Base-by-base conservation (phyloP, 1,140 invertebrate species). In the Carcinoscorpius rotundicauda region DNA sequence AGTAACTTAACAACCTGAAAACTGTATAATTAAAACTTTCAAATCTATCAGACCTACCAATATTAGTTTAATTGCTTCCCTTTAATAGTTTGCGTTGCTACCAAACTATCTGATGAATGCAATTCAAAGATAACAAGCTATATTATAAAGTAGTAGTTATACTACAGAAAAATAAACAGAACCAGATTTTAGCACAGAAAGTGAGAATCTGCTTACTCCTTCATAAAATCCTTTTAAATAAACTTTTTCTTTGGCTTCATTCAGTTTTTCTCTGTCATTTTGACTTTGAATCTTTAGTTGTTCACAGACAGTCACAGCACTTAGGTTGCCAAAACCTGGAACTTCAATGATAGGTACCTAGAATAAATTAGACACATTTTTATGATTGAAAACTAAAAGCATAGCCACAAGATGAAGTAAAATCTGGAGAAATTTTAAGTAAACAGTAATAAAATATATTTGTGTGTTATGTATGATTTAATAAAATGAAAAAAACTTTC, bases 171-270 rank as follows among this genome's bases (percentile, higher is more conserved):
- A 29, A 29, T 29, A 29, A 29, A 29, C 29, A 29, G 29, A 63
- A 62, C 49, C 11, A 58, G 3, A 57, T 66, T 8, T 8, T n/a
- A 59, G n/a, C 5, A 53, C 10, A 64, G 10, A 29, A 29, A 29
- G 2, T 29, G 29, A 29, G 29, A 29, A 52, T 62, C 8, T 62
- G 74, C 76, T 73, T 64, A 82, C 78, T 60, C 83, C 83, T 74
- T 98, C 93, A 78, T 99, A 98, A 78, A 99, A 99, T 64, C 94
- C 95, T 82, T 98, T 98, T 4, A 97, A 77, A 75, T 99, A 99
- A 56, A 96, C 88, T 68, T 74, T 84, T 73, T 97, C 94, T 77
- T 99, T 99, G 0, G 97, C 97, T 80, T 97, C 86, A 5, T 84
- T 76, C 58, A 99, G 79, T 77, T 98, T 98, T 0, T 93, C 91